phyloP scores from a whole-genome alignment of 2,888 invertebrate genomes.

The Empis livida region DNA sequence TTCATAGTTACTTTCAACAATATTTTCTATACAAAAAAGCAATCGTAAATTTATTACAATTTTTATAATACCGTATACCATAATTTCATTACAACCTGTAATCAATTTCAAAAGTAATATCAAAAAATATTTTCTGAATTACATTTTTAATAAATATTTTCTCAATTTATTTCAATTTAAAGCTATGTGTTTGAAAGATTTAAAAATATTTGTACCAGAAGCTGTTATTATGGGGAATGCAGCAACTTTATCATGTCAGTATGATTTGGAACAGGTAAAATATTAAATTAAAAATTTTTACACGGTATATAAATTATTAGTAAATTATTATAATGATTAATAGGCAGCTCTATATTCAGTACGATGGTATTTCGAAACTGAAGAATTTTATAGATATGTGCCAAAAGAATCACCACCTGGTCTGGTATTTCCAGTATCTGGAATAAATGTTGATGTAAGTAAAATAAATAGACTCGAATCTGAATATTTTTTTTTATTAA shows the following conservation, averaged over 20 bases:
- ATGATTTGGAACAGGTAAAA: conserved; percentile 36
- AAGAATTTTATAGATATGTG: conserved; percentile 49
- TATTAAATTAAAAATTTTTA: not conserved
- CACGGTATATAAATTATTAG: not conserved
- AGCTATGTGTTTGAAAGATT: conserved; percentile 34
- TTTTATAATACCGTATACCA: no score
- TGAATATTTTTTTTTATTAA: no score
- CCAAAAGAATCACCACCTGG: conserved; percentile 46
- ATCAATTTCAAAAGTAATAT: no score
- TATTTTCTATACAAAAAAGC: no score
- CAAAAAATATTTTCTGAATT: no score
- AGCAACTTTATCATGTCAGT: conserved; percentile 35
- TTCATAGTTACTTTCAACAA: no score
- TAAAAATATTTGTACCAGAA: conserved; percentile 37
- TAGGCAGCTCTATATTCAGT: conserved; percentile 43
- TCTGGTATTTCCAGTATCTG: conserved; percentile 41
- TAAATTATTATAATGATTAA: not conserved
- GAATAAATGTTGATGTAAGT: conserved; percentile 49
- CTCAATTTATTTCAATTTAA: conserved; percentile 7
- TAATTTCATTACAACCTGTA: no score
- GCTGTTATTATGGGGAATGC: conserved; percentile 37
- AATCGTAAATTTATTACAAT: no score
- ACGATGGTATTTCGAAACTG: conserved; percentile 47
- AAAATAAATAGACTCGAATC: conserved; percentile 2
- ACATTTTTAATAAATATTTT: no score